A percentile compares a stretch with the other conserved stretches of the same genome.
phyloP scores from a whole-genome alignment of 2,888 invertebrate species.

The Spilarctia lutea region DNA sequence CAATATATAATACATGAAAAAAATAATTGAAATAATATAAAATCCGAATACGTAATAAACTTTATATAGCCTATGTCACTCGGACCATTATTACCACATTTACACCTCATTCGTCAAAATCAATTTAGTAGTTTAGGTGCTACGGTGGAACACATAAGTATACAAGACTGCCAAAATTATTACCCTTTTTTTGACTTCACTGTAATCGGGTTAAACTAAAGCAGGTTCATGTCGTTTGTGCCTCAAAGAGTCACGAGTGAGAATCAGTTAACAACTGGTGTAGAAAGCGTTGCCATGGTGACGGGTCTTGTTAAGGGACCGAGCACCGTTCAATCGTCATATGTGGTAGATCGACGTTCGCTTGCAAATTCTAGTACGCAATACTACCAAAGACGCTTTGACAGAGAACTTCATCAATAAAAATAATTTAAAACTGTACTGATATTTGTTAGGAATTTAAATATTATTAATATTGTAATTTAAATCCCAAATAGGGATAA shows the following conservation, averaged over 20 bases:
- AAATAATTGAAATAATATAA: too few species aligned
- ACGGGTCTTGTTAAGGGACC: background rate
- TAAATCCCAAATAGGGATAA: background rate
- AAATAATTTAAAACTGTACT: background rate
- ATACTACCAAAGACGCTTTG: background rate
- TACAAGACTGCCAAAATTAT: too few species aligned
- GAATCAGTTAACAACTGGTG: conserved; percentile 29
- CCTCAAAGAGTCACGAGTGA: conserved; percentile 35
- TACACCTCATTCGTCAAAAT: too few species aligned
- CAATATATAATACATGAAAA: background rate
- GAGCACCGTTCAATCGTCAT: conserved; percentile 19
- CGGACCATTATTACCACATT: too few species aligned
- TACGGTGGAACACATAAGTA: too few species aligned
- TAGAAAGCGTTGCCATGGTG: conserved; percentile 18
- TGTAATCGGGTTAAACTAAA: conserved; percentile 3
- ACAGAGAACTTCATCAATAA: background rate
- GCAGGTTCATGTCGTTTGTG: conserved; percentile 32
- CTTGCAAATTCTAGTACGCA: conserved; percentile 14
- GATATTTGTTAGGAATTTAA: background rate
- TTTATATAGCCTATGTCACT: too few species aligned
- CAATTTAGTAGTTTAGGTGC: too few species aligned
- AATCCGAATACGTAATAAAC: too few species aligned
- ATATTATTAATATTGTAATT: background rate
- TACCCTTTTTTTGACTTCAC: background rate
- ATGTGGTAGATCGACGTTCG: conserved; percentile 24